Conservation (phyloP, 2,797 vertebrate genomes). For the Anisognathus igniventris region DNA sequence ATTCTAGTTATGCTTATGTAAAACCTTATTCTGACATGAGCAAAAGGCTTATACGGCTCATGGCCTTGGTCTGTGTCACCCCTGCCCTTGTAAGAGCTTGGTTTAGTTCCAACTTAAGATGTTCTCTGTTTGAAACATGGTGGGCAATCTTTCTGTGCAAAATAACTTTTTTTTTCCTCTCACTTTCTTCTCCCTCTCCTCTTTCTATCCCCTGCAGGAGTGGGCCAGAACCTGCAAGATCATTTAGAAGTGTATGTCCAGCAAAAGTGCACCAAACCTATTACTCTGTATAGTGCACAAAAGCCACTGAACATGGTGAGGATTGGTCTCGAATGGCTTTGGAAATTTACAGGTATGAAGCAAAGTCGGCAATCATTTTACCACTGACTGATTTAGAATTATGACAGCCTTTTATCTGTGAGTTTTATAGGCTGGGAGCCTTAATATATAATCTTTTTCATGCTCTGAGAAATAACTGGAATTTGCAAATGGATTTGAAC, state of each 20-base stretch:
- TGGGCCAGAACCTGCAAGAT: slow-evolving; percentile 95
- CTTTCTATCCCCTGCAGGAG: slow-evolving; percentile 74
- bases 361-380: neutral
- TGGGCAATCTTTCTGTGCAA: neutral
- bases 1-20: neutral
- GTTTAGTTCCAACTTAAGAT: neutral
- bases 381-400: neutral
- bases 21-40: neutral
- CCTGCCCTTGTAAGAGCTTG: neutral
- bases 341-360: slow-evolving; percentile 84
- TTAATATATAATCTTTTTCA: neutral
- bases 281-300: slow-evolving; percentile 89
- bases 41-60: neutral
- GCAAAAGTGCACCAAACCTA: slow-evolving; percentile 87
- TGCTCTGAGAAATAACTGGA: neutral
- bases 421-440: neutral
- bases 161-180: neutral
- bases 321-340: slow-evolving; percentile 93
- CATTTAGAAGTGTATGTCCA: slow-evolving; percentile 95
- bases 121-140: neutral
- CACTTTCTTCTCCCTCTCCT: neutral
- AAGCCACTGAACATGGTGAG: slow-evolving; percentile 85
- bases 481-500: neutral
- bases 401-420: neutral
- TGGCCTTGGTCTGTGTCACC: neutral